Percentiles rank a stretch among this genome's conserved stretches.
Evolutionary conservation across 1,140 invertebrate genomes (phyloP).

Genomic region (Macrobrachium nipponense): DNA sequence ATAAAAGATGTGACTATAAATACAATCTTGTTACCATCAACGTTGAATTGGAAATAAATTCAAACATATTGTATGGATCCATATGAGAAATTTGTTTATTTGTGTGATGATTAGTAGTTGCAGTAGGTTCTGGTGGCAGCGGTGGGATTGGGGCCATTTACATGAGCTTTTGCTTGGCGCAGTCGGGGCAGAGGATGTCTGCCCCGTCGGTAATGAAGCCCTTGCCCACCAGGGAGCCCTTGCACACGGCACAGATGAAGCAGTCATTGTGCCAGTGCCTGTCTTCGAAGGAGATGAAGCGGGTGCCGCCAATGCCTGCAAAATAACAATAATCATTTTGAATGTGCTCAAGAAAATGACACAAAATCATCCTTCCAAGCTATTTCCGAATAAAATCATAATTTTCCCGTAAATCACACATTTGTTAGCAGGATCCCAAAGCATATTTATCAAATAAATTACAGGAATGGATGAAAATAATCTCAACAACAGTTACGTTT

Average conservation of each 20-base stretch:
- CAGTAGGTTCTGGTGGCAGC: background rate
- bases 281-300: conserved; percentile 99
- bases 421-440: too few species aligned
- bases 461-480: too few species aligned
- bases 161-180: conserved; percentile 95
- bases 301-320: conserved; percentile 95
- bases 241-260: conserved; percentile 97
- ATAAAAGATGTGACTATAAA: background rate
- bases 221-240: conserved; percentile 93
- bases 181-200: conserved; percentile 98
- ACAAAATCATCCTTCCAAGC: too few species aligned
- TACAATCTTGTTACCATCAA: background rate
- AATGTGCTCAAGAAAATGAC: too few species aligned
- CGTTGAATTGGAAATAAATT: background rate
- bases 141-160: conserved; percentile 24
- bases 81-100: conserved; percentile 5
- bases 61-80: background rate
- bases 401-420: background rate
- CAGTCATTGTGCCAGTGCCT: conserved; percentile 99
- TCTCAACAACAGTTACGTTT: too few species aligned
- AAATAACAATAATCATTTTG: conserved; percentile 16
- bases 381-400: too few species aligned
- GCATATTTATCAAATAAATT: too few species aligned
- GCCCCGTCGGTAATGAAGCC: conserved; percentile 98
- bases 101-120: background rate